Evolutionary conservation across 2,113 vertebrate genomes (phyloP).

Genomic region (Pteropus alecto): DNA sequence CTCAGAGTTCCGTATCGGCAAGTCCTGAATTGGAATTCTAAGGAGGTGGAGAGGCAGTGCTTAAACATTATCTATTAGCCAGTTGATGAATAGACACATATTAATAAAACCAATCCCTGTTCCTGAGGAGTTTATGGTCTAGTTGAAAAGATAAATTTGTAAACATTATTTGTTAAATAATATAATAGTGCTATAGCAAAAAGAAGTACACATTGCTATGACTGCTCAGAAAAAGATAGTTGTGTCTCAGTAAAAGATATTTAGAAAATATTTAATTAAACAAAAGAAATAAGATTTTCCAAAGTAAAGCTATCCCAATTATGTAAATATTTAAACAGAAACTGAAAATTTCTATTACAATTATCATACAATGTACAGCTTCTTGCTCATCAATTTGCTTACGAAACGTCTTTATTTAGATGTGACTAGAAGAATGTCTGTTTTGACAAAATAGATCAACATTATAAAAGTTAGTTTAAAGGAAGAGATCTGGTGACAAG

Average conservation of each 20-base stretch:
- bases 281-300: not conserved
- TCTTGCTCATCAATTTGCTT: not conserved
- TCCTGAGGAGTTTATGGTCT: not conserved
- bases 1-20: not conserved
- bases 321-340: not conserved
- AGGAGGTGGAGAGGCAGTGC: not conserved
- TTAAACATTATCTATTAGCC: not conserved
- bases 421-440: not conserved
- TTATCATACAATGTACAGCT: not conserved
- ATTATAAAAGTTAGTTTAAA: not conserved
- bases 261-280: constrained; percentile 1
- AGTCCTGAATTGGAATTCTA: not conserved
- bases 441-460: not conserved
- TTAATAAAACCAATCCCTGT: not conserved
- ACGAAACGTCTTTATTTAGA: not conserved
- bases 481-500: not conserved
- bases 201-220: not conserved
- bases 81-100: not conserved
- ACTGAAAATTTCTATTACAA: not conserved
- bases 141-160: not conserved
- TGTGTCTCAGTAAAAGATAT: not conserved
- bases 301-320: not conserved
- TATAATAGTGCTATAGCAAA: not conserved
- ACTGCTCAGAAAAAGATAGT: not conserved
- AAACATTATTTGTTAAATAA: not conserved